Conservation (phyloP, 2,888 invertebrate genomes). For the Eupithecia dodoneata region DNA sequence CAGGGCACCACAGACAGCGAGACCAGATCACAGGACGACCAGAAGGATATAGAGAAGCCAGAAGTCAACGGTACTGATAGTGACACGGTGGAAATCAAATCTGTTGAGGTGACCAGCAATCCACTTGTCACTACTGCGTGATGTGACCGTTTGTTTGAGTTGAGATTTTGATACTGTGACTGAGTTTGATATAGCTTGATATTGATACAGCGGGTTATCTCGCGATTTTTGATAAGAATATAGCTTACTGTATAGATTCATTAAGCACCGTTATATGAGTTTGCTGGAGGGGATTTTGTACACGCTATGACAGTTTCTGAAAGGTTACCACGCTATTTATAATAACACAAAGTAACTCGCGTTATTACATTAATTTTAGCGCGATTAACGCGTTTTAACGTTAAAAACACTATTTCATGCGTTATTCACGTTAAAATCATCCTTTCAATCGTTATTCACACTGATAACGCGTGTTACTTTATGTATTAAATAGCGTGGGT, state of each 20-base stretch:
- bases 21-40: constrained; percentile 51
- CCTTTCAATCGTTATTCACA: too few relatives aligned
- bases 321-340: too few relatives aligned
- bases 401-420: too few relatives aligned
- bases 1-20: constrained; percentile 61
- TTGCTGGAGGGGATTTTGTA: neutral
- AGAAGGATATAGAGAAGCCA: constrained; percentile 52
- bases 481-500: too few relatives aligned
- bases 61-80: constrained; percentile 63
- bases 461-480: too few relatives aligned
- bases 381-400: too few relatives aligned
- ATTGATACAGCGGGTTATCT: neutral
- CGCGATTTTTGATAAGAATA: neutral
- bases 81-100: constrained; percentile 50
- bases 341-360: too few relatives aligned
- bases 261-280: neutral
- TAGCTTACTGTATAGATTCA: neutral
- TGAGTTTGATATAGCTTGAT: neutral
- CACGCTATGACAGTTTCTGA: neutral
- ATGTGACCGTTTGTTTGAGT: constrained; percentile 42
- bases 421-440: too few relatives aligned
- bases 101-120: constrained; percentile 54
- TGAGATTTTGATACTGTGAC: constrained; percentile 11
- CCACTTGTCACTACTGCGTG: constrained; percentile 66
- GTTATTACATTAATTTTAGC: too few relatives aligned